Conservation (phyloP, 2,797 vertebrate genomes). For the Kryptolebias ocellatus region DNA sequence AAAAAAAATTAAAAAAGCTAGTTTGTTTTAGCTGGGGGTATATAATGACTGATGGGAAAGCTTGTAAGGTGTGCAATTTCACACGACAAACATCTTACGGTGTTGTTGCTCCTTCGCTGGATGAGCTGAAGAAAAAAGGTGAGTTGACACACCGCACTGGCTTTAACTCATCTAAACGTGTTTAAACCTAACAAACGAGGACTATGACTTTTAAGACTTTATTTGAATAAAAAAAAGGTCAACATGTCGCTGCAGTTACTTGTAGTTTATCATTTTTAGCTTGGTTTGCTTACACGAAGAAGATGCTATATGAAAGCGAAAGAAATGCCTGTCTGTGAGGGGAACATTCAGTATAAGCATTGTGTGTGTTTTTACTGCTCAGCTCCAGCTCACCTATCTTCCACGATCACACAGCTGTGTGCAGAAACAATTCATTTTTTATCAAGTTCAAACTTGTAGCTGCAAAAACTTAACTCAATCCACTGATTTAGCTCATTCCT, state of each 20-base stretch:
- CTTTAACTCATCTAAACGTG: background rate
- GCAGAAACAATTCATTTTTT: conserved; percentile 1
- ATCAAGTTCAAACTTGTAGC: conserved; percentile 68
- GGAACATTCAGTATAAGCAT: too few relatives aligned
- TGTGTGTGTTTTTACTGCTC: background rate
- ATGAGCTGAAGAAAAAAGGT: conserved; percentile 81
- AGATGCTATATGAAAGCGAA: background rate
- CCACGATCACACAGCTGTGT: background rate
- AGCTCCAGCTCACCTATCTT: background rate
- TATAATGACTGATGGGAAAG: conserved; percentile 72
- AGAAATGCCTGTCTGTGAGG: background rate
- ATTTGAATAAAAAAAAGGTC: background rate
- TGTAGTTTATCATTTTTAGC: background rate
- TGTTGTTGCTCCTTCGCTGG: conserved; percentile 69
- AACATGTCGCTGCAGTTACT: background rate
- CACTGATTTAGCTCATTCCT: conserved; percentile 61
- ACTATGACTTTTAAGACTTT: background rate
- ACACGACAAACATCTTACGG: conserved; percentile 75
- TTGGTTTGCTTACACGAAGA: background rate
- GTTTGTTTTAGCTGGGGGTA: fast-evolving
- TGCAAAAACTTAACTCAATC: conserved; percentile 14
- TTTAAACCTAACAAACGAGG: background rate
- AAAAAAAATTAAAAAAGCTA: too few relatives aligned
- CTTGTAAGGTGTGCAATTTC: conserved; percentile 80
- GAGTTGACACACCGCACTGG: conserved; percentile 18